Evolutionary conservation across 2,888 invertebrate species (phyloP).

Genomic region (Cotesia congregata): DNA sequence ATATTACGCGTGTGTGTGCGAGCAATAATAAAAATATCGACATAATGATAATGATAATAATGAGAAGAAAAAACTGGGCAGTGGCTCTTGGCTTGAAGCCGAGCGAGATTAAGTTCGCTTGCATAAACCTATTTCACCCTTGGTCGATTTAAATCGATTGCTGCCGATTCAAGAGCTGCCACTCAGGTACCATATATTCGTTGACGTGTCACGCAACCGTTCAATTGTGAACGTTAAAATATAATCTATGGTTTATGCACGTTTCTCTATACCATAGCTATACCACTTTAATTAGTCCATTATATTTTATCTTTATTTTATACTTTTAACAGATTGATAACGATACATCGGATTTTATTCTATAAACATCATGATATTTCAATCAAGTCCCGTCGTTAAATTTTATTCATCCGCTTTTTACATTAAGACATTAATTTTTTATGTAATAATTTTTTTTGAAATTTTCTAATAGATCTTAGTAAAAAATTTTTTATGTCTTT

Average conservation of each 20-base stretch:
- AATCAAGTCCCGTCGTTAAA: neutral
- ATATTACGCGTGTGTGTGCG: conserved; percentile 31
- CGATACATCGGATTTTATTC: neutral
- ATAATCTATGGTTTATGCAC: conserved; percentile 28
- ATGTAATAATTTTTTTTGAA: no score
- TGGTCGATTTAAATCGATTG: conserved; percentile 53
- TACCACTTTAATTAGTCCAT: conserved; percentile 46
- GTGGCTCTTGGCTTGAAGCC: conserved; percentile 32
- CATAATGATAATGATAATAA: neutral
- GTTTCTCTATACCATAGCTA: conserved; percentile 37
- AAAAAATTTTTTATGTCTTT: no score
- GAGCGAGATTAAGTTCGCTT: conserved; percentile 39
- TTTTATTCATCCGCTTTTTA: neutral
- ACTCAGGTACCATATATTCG: neutral
- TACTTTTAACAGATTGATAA: neutral
- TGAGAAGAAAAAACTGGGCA: neutral
- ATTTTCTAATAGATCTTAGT: no score
- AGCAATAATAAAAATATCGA: neutral
- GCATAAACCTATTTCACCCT: conserved; percentile 56
- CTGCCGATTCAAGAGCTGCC: conserved; percentile 44
- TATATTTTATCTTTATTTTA: neutral
- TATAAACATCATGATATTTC: neutral
- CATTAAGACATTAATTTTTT: no score
- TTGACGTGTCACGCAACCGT: conserved; percentile 44
- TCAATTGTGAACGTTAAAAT: conserved; percentile 14